Evolutionary conservation across 1,140 invertebrate species (phyloP), one percentile per base, ranked within the genome.

Genomic region (Prorops nasuta): DNA sequence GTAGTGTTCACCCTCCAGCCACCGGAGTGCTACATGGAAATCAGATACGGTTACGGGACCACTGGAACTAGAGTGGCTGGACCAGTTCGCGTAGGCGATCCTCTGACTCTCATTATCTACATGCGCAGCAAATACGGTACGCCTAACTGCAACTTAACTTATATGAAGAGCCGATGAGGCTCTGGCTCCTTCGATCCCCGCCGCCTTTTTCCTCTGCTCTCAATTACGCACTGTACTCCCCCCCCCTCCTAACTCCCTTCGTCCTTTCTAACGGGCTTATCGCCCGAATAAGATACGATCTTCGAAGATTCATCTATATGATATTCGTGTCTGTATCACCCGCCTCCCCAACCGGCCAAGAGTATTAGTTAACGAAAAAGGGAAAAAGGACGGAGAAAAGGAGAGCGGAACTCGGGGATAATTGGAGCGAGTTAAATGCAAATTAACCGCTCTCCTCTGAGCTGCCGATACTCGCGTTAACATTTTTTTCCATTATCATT

Each of bases 1-100:
- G 90, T 95, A 9, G 89, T 94, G n/a, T 96, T 95, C 60, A 95
- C 92, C 0, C 77, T 96, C 22, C 91, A 91, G 59, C 92, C 92
- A 9, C 93, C 92, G 1, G 92, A 95, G 72, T 95, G 92, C 69
- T 94, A 94, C 77, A 96, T 96, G 93, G 92, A 95, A 78, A 94
- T 96, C 63, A 80, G 91, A 44, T 87, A 92, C 58, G 92, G 92
- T 14, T 94, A 91, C 72, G 90, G 90, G 12, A 90, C 89, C 7
- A 83, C 83, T 36, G 91, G 91, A 35, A 87, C 87, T 16, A 77
- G 92, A 40, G 90, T 95, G 1, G 84, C 89, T 4, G 92, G 91
- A 35, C 92, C 92, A 12, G 92, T 96, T 34, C 81, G 91, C 2
- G 92, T 96, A 8, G 93, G 92, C 3, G 93, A 96, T 79, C 92